Evolutionary conservation across 2,888 invertebrate species (phyloP), one percentile per base, ranked within the genome.

Genomic region (Netelia melanura): DNA sequence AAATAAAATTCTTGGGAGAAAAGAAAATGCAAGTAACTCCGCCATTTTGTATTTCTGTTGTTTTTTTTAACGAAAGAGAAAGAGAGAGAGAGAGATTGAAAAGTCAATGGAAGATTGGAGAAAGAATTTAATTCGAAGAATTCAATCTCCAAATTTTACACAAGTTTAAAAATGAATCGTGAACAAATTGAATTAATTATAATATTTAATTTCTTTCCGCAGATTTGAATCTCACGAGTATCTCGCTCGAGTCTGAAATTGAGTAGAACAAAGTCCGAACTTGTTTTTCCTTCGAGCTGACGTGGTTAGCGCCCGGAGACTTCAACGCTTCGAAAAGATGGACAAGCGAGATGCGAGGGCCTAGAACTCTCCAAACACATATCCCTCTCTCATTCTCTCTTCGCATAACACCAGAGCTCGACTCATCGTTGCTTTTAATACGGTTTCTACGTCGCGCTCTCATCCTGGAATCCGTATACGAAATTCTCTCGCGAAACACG

Each of bases 301-400:
- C 62, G 30, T 11, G 30, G 38, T 38, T 14, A 11, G 52, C 3
- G 9, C 17, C 64, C 17, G 23, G 86, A 86, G 87, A 87, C 78
- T 87, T 83, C 43, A 81, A 87, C 81, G 84, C 86, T 67, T 75
- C 78, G 81, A 43, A 65, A 75, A 23, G 71, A 81, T 67, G 78
- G 61, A 77, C 54, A 83, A 61, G 79, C 81, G 84, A 85, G 86
- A 80, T 25, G 17, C 61, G 54, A 44, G 48, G 17, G 14, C 3
- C 11, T 21, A 14, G 25, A 2, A 14, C 44, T 25, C 25, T 48
- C 61, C 61, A 14, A 38, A 38, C 61, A 21, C 1, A 30, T 44
- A 0, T 44, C 1, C 11, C 48, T 71, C 1, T 38, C 38, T 38
- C 38, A 0, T 6, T 38, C 38, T 38, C 38, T 38, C 38, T 38